These are phyloP conservation scores for Zaprionus inermis DNA, from an alignment of 1,140 invertebrate genomes.

Conservation along the genomic window DNA sequence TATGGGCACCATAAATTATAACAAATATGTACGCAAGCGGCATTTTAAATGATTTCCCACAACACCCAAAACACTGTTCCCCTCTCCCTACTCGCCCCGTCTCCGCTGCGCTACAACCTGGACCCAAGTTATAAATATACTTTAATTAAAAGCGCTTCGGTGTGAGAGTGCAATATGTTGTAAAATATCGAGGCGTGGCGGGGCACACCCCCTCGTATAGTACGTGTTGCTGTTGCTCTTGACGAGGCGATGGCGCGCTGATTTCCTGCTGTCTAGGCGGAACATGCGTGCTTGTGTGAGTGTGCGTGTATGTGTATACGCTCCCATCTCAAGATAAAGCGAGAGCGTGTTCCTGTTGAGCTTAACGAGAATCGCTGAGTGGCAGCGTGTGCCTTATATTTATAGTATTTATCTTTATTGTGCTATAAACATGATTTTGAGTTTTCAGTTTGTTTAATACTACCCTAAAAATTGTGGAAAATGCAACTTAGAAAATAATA, in stretches of 20 bases:
- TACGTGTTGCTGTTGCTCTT: slow-evolving; percentile 53
- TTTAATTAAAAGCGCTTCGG: slow-evolving; percentile 74
- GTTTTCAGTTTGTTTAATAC: background rate
- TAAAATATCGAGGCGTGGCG: slow-evolving; percentile 79
- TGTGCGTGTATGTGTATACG: background rate
- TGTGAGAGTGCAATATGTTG: slow-evolving; percentile 70
- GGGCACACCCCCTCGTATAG: slow-evolving; percentile 17
- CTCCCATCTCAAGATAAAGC: slow-evolving; percentile 22
- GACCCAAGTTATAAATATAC: slow-evolving; percentile 74
- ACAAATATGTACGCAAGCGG: slow-evolving; percentile 81
- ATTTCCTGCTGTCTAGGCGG: slow-evolving; percentile 58
- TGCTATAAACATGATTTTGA: slow-evolving; percentile 2
- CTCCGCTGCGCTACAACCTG: slow-evolving; percentile 4
- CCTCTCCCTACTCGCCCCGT: background rate
- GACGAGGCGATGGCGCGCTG: slow-evolving; percentile 47
- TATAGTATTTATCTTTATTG: slow-evolving; percentile 9
- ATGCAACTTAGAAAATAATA: background rate
- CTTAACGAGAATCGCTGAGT: background rate
- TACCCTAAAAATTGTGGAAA: background rate
- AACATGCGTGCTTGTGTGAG: slow-evolving; percentile 7
- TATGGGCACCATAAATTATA: slow-evolving; percentile 82
- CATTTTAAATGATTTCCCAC: slow-evolving; percentile 79
- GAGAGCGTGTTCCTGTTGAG: slow-evolving; percentile 22
- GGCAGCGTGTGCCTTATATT: background rate
- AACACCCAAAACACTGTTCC: background rate